Evolutionary conservation across 2,113 vertebrate genomes (phyloP).

Genomic region (Motacilla alba): DNA sequence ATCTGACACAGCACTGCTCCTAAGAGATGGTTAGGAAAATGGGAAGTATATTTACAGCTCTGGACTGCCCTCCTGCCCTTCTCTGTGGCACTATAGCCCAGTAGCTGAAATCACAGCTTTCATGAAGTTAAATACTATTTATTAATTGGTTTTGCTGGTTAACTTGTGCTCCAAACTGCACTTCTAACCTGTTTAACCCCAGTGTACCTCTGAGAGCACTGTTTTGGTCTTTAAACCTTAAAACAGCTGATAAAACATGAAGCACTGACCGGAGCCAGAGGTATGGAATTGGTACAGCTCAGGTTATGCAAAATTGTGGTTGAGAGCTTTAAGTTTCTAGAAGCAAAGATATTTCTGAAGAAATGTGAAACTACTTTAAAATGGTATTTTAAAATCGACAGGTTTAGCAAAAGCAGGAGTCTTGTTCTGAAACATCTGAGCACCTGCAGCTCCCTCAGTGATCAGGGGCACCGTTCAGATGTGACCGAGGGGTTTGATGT

Average conservation of each 20-base stretch:
- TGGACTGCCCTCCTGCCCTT: background rate
- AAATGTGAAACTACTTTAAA: background rate
- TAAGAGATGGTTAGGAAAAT: background rate
- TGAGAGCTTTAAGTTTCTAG: background rate
- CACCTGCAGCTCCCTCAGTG: background rate
- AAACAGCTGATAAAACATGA: background rate
- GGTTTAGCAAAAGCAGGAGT: background rate
- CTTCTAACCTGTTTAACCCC: background rate
- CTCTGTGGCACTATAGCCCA: rapidly evolving
- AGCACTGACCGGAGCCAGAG: background rate
- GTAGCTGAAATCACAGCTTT: background rate
- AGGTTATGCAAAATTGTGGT: background rate
- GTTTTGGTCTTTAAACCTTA: background rate
- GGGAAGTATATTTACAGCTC: background rate
- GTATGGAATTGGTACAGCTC: rapidly evolving
- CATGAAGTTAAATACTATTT: background rate
- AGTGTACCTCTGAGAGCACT: background rate
- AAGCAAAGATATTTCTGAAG: background rate
- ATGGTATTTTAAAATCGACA: background rate
- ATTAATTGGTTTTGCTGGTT: background rate
- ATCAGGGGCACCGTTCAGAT: background rate
- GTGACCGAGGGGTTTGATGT: background rate
- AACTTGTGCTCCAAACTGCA: background rate
- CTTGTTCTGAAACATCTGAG: background rate
- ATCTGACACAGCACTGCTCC: background rate